Evolutionary conservation across 2,113 vertebrate genomes (phyloP).

Genomic region (human (Homo sapiens)): DNA sequence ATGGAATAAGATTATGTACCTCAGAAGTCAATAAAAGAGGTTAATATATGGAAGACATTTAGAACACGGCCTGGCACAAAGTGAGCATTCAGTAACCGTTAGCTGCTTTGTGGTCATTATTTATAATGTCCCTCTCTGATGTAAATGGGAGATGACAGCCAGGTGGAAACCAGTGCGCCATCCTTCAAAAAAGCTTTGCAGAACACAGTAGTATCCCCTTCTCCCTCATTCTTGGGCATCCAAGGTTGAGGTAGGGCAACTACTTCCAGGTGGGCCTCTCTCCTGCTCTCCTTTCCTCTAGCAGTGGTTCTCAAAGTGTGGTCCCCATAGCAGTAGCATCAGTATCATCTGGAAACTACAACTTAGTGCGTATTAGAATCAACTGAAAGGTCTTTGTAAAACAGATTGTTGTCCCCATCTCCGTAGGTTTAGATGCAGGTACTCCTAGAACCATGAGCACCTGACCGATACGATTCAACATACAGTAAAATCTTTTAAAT

Average conservation of each 20-base stretch:
- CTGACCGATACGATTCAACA: background rate
- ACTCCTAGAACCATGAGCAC: background rate
- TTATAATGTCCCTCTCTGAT: background rate
- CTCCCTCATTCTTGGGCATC: background rate
- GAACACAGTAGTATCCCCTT: background rate
- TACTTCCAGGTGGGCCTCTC: background rate
- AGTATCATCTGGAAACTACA: background rate
- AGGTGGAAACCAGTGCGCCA: background rate
- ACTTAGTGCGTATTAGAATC: background rate
- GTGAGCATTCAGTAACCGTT: background rate
- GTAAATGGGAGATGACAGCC: background rate
- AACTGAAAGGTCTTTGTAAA: background rate
- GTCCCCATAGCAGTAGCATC: background rate
- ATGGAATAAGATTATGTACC: background rate
- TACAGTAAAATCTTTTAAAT: background rate
- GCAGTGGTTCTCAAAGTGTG: background rate
- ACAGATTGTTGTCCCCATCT: background rate
- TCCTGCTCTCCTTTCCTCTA: background rate
- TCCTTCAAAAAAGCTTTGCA: background rate
- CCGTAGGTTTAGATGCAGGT: background rate
- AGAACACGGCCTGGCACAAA: background rate
- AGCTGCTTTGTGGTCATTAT: background rate
- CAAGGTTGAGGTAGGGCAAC: background rate
- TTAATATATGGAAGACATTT: background rate
- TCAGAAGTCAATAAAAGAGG: background rate